Evolutionary conservation across 2,797 vertebrate species (phyloP).

Genomic region (Clamator glandarius): DNA sequence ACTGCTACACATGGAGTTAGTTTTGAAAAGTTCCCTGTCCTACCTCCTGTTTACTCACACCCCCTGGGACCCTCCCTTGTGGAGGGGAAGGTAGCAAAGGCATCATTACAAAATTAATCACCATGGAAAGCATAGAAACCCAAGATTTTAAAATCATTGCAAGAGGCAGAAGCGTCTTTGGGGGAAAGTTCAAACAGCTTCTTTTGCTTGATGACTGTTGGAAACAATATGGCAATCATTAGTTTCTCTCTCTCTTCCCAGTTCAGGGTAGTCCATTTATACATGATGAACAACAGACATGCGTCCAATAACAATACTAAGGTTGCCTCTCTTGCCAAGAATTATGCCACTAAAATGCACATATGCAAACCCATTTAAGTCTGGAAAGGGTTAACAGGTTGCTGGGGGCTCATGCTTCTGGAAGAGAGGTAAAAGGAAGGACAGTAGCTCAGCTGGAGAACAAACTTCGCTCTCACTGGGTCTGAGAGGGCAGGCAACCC

Average conservation of each 20-base stretch:
- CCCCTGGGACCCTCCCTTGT: background rate
- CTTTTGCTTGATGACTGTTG: slow-evolving; percentile 24
- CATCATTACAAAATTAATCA: slow-evolving; percentile 32
- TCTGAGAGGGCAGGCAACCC: background rate
- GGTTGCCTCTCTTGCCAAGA: slow-evolving; percentile 42
- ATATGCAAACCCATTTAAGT: background rate
- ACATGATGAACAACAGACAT: slow-evolving; percentile 62
- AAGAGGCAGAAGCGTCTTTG: slow-evolving; percentile 52
- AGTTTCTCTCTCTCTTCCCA: slow-evolving; percentile 25
- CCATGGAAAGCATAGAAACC: slow-evolving; percentile 15
- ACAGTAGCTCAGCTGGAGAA: background rate
- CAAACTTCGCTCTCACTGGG: background rate
- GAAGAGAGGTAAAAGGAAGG: background rate
- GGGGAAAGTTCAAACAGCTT: slow-evolving; percentile 62
- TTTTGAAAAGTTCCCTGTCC: slow-evolving; percentile 5
- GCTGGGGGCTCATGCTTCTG: background rate
- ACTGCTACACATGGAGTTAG: background rate
- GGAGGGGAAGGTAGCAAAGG: slow-evolving; percentile 4
- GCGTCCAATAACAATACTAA: slow-evolving; percentile 41
- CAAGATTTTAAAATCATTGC: slow-evolving; percentile 1
- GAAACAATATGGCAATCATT: slow-evolving; percentile 69
- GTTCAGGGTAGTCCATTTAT: slow-evolving; percentile 35
- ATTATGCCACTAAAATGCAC: slow-evolving; percentile 27
- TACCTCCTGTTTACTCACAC: background rate
- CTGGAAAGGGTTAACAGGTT: slow-evolving; percentile 57